Base-by-base conservation (phyloP, 2,888 invertebrate genomes). In the Acronicta aceris region DNA sequence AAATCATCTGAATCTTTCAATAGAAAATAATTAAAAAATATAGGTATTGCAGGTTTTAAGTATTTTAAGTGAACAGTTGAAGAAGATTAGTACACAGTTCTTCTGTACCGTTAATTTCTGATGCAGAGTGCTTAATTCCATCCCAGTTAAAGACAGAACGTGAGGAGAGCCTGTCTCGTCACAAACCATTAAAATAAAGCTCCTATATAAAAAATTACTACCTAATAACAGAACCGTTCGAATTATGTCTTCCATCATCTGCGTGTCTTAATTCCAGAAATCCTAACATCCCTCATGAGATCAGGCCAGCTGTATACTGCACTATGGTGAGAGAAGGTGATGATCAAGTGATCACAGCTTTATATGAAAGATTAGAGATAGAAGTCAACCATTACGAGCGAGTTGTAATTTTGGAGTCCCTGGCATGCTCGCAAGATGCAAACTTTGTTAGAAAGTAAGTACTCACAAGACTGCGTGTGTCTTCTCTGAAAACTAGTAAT, bases 321-420 rank as follows among this genome's bases (percentile, higher is more conserved):
- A 96, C 96, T 0, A 97, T 97, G 59, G 95, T 97, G 0, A 94
- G 95, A 16, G 95, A 96, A 65, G 98, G 97, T 0, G 96, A 96
- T 73, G 92, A 43, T 91, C 93, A 94, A 0, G 97, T 96, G 68
- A 97, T 97, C 95, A 92, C 96, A 25, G 97, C 97, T 67, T 95
- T 97, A 7, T 96, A 96, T 93, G 88, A 95, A 3, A 93, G 96
- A 30, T 96, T 97, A 74, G 86, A 95, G 30, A 91, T 95, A 0
- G 95, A 96, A 7, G 95, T 96, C 49, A 96, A 96, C 0, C 96
- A 96, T n/a, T 96, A 97, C 2, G 98, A 98, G 82, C 96, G 97
- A 69, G 95, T 96, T 40, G 95, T 96, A 12, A 95, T 98, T n/a
- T 88, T 98, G 36, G 94, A 95, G 51, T 96, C 97, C 0, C 84